phyloP scores from a whole-genome alignment of 2,797 vertebrate species.

The Phrynocephalus guinanensis region DNA sequence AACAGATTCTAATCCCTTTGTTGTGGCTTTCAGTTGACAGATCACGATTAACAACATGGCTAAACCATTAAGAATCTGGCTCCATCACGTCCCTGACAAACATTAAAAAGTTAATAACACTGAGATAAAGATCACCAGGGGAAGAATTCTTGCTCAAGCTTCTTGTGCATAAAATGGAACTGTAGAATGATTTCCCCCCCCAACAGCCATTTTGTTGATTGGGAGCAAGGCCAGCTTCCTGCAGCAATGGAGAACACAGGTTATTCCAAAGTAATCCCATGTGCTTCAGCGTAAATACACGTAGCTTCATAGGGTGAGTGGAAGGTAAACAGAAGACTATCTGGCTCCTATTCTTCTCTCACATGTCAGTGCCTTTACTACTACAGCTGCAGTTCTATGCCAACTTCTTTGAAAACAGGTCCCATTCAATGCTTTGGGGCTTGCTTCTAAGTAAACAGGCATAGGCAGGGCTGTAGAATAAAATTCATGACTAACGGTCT shows the following conservation, averaged over 20 bases:
- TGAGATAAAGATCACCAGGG: slow-evolving; percentile 21
- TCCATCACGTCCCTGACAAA: slow-evolving; percentile 1
- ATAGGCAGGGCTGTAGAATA: no score
- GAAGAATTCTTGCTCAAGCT: slow-evolving; percentile 15
- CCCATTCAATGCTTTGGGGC: not conserved
- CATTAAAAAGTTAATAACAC: slow-evolving; percentile 19
- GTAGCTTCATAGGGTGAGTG: not conserved
- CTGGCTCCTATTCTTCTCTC: slow-evolving; percentile 15
- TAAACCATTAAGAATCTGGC: slow-evolving; percentile 22
- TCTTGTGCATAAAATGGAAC: slow-evolving; percentile 15
- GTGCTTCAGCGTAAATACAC: slow-evolving; percentile 22
- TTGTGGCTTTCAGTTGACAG: slow-evolving; percentile 26
- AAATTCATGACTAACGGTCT: no score
- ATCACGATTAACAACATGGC: slow-evolving; percentile 3
- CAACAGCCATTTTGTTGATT: slow-evolving; percentile 1
- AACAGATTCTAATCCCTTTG: not conserved
- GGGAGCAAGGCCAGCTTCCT: slow-evolving; percentile 31
- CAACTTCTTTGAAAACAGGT: not conserved
- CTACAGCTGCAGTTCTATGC: not conserved
- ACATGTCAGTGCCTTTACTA: slow-evolving; percentile 4
- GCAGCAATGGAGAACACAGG: slow-evolving; percentile 14
- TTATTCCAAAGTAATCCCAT: slow-evolving; percentile 29
- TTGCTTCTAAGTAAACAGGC: slow-evolving; percentile 1
- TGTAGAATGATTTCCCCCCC: not conserved
- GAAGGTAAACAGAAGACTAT: slow-evolving; percentile 22